Evolutionary conservation across 64 coral and sea anemone genomes (phyloP).

Genomic region (Acropora tenuis): DNA sequence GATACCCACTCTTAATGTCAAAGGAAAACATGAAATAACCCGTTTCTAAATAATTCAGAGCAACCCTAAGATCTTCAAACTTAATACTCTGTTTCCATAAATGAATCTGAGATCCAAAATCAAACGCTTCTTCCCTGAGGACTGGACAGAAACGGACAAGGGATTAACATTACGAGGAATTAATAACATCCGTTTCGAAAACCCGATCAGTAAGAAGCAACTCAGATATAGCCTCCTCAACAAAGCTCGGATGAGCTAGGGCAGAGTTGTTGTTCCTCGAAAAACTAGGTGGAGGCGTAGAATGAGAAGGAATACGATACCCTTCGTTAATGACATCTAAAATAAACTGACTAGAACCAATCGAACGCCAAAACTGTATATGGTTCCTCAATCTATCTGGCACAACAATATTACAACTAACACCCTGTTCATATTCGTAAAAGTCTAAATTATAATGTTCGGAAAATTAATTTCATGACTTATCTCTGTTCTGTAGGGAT

Average conservation of each 20-base stretch:
- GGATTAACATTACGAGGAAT: constrained; percentile 33
- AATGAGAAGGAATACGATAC: constrained; percentile 3
- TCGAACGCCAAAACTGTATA: background rate
- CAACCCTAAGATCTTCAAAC: constrained; percentile 41
- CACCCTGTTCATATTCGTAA: background rate
- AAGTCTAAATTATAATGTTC: background rate
- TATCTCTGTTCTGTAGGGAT: background rate
- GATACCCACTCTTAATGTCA: background rate
- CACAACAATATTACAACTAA: background rate
- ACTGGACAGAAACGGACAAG: constrained; percentile 35
- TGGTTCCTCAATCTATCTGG: background rate
- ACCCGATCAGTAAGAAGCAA: constrained; percentile 16
- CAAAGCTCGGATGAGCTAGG: background rate
- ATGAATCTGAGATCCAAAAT: constrained; percentile 45
- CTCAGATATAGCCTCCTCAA: background rate
- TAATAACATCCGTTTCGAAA: constrained; percentile 16
- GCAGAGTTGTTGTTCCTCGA: background rate
- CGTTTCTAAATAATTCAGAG: constrained; percentile 25
- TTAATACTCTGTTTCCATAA: constrained; percentile 29
- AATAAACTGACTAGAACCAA: background rate
- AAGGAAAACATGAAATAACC: constrained; percentile 16
- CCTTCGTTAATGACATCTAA: background rate
- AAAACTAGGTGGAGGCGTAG: background rate
- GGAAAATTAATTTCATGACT: background rate
- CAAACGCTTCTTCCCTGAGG: constrained; percentile 39